Evolutionary conservation across 2,888 invertebrate genomes (phyloP), one percentile per base, ranked within the genome.

Genomic region (Drosophila incognita): DNA sequence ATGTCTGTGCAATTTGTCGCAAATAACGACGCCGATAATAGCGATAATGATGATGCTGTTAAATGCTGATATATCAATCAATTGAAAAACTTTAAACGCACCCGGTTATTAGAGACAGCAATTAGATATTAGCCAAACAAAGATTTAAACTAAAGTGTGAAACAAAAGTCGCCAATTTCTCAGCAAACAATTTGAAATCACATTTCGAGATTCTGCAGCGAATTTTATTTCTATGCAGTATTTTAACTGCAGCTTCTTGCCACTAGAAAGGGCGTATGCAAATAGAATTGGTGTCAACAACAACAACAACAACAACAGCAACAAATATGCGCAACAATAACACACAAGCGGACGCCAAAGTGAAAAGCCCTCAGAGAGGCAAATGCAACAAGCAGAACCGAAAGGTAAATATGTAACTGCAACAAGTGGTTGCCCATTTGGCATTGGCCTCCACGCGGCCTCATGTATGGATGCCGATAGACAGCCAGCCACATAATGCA

Each of bases 401-500:
- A 84, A 89, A 89, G 85, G 87, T 79, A 85, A 89, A 89, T 82
- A 85, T 56, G 56, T 15, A 38, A 65, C 87, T 70, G 89, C 84
- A 89, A 89, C 89, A 85, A 85, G 85, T 85, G 85, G 79, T 76
- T 84, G 72, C 60, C 71, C 81, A 86, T 82, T 82, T 87, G 85
- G 85, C 83, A 74, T 75, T 78, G 83, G 81, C 75, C 80, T 75
- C 74, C 62, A 69, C 82, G 69, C 66, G 79, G 84, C 82, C 77
- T 79, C 87, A 69, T 52, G 69, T 68, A 61, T 69, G 57, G 82
- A 69, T 74, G 82, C 69, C 69, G 69, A 89, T 89, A 80, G 73
- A 73, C 88, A 69, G 79, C 81, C 81, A 81, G 88, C 81, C 88
- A 85, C 76, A 86, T 89, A 89, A 89, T 89, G 90, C 90, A 81